Base-by-base conservation (phyloP, 2,113 vertebrate genomes). In the Motacilla alba region DNA sequence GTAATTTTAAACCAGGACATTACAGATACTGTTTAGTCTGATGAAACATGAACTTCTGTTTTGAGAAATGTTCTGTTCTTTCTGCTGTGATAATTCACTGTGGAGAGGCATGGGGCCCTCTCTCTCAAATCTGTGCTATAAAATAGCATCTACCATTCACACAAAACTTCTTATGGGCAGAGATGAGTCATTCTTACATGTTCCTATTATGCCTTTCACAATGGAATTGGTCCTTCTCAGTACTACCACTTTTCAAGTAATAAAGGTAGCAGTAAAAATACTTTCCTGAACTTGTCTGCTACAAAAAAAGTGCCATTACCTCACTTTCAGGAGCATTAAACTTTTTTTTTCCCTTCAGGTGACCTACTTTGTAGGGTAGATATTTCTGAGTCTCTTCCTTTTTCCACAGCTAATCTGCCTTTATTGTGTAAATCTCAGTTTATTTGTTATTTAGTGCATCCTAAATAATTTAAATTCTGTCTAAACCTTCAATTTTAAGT, bases 261-360 rank as follows among this genome's bases (percentile, higher is more conserved):
- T 78, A 83, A 90, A 81, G 39, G 7, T 26, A 88, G 18, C 88
- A 39, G 55, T 73, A 73, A 95, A 94, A 96, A 69, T 72, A 85
- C 37, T 66, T 87, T 43, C 49, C 70, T 66, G 47, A 93, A 79
- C 17, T 75, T 60, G 35, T 12, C 30, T 84, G 37, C 67, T 75
- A 13, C 47, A 33, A 72, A 87, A 89, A 41, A 82, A 56, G 39
- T 76, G 11, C 58, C 37, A 62, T 94, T 91, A 83, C 81, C n/a
- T 90, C 10, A 8, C 41, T 85, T 19, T 37, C 31, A 75, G 44
- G 20, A 63, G 8, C 16, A 7, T 67, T n/a, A 13, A 88, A 70
- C 15, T 75, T 56, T 24, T 50, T 80, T 87, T 30, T 37, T 55
- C 64, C 53, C 2, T 89, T 41, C 31, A 27, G 30, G 17, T 89